phyloP scores from a whole-genome alignment of 64 coral and sea anemone species.

The Montipora foliosa region DNA sequence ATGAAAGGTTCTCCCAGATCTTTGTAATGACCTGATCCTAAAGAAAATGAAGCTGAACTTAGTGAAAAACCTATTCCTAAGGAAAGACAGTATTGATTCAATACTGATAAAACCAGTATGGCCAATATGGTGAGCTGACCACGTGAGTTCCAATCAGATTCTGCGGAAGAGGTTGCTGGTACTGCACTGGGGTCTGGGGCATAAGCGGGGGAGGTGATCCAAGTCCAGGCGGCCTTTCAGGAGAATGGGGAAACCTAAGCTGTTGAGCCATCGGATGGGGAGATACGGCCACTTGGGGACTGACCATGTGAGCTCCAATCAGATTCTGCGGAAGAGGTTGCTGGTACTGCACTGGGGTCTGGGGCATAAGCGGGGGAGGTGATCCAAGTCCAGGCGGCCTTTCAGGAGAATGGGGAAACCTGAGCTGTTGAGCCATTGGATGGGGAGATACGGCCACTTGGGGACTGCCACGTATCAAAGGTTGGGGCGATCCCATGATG shows the following conservation, averaged over 20 bases:
- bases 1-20: not conserved
- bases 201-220: not conserved
- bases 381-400: not conserved
- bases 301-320: constrained; percentile 42
- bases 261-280: not conserved
- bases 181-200: not conserved
- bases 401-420: not conserved
- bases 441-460: not conserved
- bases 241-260: not conserved
- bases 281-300: not conserved
- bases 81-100: not conserved
- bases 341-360: not conserved
- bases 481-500: not conserved
- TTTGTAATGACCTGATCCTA: not conserved
- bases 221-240: not conserved
- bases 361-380: not conserved
- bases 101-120: constrained; percentile 1
- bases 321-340: not conserved
- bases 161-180: not conserved
- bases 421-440: not conserved
- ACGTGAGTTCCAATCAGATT: constrained; percentile 9
- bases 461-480: not conserved
- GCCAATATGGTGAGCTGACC: constrained; percentile 57
- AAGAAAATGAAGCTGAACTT: not conserved
- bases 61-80: not conserved